Percentiles rank a stretch among this genome's conserved stretches.
Evolutionary conservation across 1,140 invertebrate genomes (phyloP).

Genomic region (Coptotermes formosanus): DNA sequence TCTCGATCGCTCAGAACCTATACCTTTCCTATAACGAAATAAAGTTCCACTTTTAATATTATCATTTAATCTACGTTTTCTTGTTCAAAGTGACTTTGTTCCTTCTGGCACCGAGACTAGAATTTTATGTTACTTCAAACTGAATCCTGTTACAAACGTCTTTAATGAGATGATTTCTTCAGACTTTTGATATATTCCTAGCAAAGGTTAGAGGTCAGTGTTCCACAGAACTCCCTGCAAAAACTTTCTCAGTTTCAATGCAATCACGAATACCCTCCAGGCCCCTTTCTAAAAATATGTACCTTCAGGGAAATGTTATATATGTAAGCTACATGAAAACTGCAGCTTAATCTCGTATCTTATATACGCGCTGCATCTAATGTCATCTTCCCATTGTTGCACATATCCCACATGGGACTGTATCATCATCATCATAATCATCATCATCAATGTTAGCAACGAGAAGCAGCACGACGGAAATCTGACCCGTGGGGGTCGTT

Average conservation of each 20-base stretch:
- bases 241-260: background rate
- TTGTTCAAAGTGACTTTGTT: too few relatives aligned
- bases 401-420: conserved; percentile 14
- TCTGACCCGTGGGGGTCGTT: conserved; percentile 33
- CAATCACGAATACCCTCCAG: background rate
- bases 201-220: too few relatives aligned
- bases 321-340: background rate
- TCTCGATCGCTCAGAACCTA: too few relatives aligned
- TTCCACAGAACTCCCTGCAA: background rate
- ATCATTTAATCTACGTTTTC: too few relatives aligned
- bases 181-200: too few relatives aligned
- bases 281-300: background rate
- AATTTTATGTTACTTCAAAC: too few relatives aligned
- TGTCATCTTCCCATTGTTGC: conserved; percentile 4
- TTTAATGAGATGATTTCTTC: too few relatives aligned
- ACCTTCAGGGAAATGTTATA: background rate
- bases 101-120: too few relatives aligned
- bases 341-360: background rate
- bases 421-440: background rate
- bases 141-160: too few relatives aligned
- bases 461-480: conserved; percentile 25
- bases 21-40: too few relatives aligned
- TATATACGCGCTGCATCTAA: background rate
- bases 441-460: conserved; percentile 7
- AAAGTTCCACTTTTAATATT: too few relatives aligned